Conservation (phyloP, 1,140 invertebrate genomes). For the Metaphire vulgaris region DNA sequence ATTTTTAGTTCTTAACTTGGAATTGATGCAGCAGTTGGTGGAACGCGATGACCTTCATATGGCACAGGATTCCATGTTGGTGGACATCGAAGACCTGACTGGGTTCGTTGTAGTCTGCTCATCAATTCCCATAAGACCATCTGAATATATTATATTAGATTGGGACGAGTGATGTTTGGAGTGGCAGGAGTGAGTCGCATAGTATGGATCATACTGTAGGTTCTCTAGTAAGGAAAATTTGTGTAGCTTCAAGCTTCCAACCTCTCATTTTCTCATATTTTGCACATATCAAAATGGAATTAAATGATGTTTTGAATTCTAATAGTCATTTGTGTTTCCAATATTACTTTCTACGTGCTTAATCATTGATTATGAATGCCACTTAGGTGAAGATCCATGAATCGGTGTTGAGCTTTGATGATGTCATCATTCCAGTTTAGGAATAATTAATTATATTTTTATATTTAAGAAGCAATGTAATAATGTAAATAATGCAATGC, state of each 20-base stretch:
- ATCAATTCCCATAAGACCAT: neutral
- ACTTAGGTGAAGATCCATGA: too few species aligned
- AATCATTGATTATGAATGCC: too few species aligned
- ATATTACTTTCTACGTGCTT: too few species aligned
- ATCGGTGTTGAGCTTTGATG: too few species aligned
- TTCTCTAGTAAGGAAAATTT: neutral
- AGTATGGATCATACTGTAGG: neutral
- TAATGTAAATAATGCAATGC: neutral
- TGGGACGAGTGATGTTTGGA: too few species aligned
- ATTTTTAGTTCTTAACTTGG: conserved; percentile 68
- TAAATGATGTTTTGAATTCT: too few species aligned
- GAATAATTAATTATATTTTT: too few species aligned
- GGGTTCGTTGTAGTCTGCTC: conserved; percentile 58
- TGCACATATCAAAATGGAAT: neutral
- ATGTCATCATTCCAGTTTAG: too few species aligned
- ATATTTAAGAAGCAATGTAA: neutral
- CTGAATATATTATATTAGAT: neutral
- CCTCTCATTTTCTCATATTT: neutral
- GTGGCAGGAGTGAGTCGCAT: neutral
- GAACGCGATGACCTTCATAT: conserved; percentile 88
- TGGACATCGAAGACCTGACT: conserved; percentile 91
- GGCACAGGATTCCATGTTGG: conserved; percentile 93
- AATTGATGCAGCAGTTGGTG: conserved; percentile 75
- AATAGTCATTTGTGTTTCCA: too few species aligned
- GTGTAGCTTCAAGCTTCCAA: neutral